Conservation (phyloP, 2,888 invertebrate species). For the Agelastica alni region DNA sequence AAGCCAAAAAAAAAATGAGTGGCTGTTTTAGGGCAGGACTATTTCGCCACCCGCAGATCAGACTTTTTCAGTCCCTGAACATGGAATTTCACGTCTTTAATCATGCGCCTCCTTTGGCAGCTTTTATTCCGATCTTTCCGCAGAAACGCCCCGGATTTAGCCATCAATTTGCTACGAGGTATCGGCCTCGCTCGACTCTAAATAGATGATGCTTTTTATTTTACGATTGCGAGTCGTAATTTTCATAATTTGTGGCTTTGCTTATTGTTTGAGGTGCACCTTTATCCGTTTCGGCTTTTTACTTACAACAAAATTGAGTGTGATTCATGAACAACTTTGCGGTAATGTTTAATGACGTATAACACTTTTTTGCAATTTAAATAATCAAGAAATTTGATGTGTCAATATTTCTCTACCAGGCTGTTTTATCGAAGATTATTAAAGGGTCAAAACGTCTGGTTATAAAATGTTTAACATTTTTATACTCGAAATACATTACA, state of each 20-base stretch:
- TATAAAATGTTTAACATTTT: too few species aligned
- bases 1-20: conserved; percentile 26
- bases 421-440: too few species aligned
- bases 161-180: conserved; percentile 11
- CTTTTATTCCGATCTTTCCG: conserved; percentile 24
- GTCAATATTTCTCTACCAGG: too few species aligned
- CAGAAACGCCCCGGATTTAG: conserved; percentile 19
- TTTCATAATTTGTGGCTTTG: conserved; percentile 19
- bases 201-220: conserved; percentile 13
- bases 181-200: not conserved
- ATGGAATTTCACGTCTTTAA: conserved; percentile 44
- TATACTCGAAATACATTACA: too few species aligned
- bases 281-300: conserved; percentile 3
- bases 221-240: conserved; percentile 16
- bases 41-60: conserved; percentile 51
- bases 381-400: too few species aligned
- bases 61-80: conserved; percentile 38
- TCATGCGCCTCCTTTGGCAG: conserved; percentile 17
- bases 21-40: conserved; percentile 45
- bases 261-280: conserved; percentile 8
- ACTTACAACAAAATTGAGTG: not conserved
- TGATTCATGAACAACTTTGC: not conserved
- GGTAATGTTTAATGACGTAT: too few species aligned
- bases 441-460: too few species aligned
- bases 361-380: not conserved